A percentile compares a stretch with the other conserved stretches of the same genome.
phyloP scores from a whole-genome alignment of 92 coral and sea anemone genomes.

The Isaurus tuberculatus region DNA sequence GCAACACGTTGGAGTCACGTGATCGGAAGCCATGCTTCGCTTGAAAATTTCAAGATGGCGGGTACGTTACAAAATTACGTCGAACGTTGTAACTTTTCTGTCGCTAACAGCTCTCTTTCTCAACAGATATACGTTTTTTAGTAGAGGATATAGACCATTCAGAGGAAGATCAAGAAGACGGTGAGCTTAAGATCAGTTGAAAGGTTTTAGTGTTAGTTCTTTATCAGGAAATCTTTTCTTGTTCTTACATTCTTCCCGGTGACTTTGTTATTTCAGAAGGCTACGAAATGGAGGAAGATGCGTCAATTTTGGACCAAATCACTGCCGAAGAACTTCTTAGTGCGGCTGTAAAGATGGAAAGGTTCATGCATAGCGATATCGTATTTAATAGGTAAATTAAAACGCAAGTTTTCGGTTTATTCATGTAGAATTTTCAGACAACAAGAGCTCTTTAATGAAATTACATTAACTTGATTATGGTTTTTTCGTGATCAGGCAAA shows the following conservation, averaged over 20 bases:
- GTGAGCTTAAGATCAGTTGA: constrained; percentile 49
- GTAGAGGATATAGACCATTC: constrained; percentile 84
- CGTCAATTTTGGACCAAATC: constrained; percentile 85
- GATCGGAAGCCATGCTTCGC: constrained; percentile 89
- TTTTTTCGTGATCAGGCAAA: constrained; percentile 72
- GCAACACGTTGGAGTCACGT: constrained; percentile 68
- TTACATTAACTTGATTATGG: background rate
- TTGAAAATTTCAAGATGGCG: constrained; percentile 99
- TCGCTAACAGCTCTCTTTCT: constrained; percentile 57
- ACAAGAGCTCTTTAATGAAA: constrained; percentile 15
- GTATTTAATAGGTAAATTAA: constrained; percentile 90
- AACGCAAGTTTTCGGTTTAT: background rate
- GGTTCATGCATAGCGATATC: constrained; percentile 96
- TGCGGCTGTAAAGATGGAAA: constrained; percentile 91
- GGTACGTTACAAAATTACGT: constrained; percentile 88
- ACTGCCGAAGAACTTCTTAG: constrained; percentile 88
- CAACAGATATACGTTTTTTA: constrained; percentile 91
- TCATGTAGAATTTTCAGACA: constrained; percentile 7
- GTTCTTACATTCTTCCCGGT: constrained; percentile 20
- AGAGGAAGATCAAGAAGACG: constrained; percentile 98
- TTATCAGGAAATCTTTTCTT: constrained; percentile 31
- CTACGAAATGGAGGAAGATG: constrained; percentile 81
- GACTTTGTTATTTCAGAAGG: constrained; percentile 64
- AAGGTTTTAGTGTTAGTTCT: constrained; percentile 2
- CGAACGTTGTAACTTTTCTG: constrained; percentile 62